These are phyloP conservation scores for Carassius auratus DNA, from an alignment of 2,113 vertebrate species.

Conservation along the genomic window DNA sequence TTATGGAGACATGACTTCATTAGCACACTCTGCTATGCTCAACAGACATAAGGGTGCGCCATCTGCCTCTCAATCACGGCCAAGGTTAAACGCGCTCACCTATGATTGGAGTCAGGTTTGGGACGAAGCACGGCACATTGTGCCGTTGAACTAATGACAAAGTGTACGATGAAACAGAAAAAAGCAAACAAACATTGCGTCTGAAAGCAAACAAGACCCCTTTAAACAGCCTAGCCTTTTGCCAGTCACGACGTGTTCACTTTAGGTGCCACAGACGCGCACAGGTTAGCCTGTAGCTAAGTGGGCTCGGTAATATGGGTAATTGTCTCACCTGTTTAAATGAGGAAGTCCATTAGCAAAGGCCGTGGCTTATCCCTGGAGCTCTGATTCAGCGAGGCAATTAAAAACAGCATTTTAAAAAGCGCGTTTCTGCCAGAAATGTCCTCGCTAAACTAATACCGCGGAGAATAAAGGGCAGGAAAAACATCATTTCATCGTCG, in stretches of 20 bases:
- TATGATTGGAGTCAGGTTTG: neutral
- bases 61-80: constrained; percentile 70
- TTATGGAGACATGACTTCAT: constrained; percentile 78
- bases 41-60: constrained; percentile 71
- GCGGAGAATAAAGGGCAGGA: neutral
- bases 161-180: neutral
- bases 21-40: constrained; percentile 67
- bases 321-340: constrained; percentile 74
- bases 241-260: constrained; percentile 20
- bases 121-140: neutral
- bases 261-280: constrained; percentile 64
- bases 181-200: constrained; percentile 3
- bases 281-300: constrained; percentile 68
- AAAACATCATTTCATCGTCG: constrained; percentile 23
- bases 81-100: constrained; percentile 72
- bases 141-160: too few relatives aligned
- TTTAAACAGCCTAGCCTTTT: constrained; percentile 15
- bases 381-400: constrained; percentile 61
- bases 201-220: constrained; percentile 11
- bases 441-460: constrained; percentile 24
- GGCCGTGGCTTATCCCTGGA: constrained; percentile 65
- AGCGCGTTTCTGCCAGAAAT: constrained; percentile 18
- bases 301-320: constrained; percentile 72
- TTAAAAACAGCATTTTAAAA: constrained; percentile 60
- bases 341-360: constrained; percentile 74